Evolutionary conservation across 92 coral and sea anemone genomes (phyloP).

Genomic region (Plumapathes pennacea): DNA sequence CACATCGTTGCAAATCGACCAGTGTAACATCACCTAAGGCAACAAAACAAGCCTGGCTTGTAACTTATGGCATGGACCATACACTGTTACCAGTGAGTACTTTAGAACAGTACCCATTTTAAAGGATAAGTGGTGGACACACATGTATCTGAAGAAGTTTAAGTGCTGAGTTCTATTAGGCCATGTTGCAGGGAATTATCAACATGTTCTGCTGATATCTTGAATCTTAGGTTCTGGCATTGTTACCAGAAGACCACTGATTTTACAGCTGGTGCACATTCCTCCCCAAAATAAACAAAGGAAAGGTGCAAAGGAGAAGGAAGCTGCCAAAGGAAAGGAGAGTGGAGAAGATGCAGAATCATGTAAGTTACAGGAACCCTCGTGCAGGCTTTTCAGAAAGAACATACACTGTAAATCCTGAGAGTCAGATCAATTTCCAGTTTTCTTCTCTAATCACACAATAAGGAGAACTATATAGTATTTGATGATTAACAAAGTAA

Average conservation of each 20-base stretch:
- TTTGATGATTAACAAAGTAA: too few species aligned
- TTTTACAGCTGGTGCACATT: conserved; percentile 81
- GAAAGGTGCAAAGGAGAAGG: conserved; percentile 35
- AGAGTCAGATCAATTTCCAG: too few species aligned
- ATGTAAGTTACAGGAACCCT: conserved; percentile 26
- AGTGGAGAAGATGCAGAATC: conserved; percentile 48
- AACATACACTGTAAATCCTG: background rate
- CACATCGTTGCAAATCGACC: too few species aligned
- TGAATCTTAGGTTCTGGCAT: conserved; percentile 74
- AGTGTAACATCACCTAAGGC: too few species aligned
- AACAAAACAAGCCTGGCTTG: too few species aligned
- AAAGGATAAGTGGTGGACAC: too few species aligned
- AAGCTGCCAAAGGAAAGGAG: conserved; percentile 33
- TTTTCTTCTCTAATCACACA: too few species aligned
- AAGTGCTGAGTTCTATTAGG: background rate
- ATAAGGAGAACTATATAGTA: too few species aligned
- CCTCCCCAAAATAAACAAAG: conserved; percentile 54
- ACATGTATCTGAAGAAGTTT: background rate
- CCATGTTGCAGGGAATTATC: background rate
- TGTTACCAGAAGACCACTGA: conserved; percentile 88
- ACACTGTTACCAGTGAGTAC: too few species aligned
- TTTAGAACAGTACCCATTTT: too few species aligned
- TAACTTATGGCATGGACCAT: too few species aligned
- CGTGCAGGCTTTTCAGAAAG: too few species aligned
- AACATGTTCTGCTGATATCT: background rate